Conservation (phyloP, 2,113 vertebrate genomes). For the Tychaedon coryphoeus region DNA sequence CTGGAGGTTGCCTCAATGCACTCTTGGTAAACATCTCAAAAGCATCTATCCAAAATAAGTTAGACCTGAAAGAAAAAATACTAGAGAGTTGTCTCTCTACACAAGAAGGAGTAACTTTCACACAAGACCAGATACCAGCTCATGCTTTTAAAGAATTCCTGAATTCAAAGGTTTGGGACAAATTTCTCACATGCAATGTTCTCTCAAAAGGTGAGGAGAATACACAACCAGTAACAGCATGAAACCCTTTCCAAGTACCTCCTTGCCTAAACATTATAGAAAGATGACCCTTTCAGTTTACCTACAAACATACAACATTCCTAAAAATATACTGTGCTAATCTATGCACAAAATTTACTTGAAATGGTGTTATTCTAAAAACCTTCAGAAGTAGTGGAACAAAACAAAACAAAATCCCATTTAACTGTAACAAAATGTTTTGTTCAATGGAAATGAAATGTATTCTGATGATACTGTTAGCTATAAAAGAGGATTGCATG, state of each 20-base stretch:
- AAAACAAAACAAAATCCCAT: background rate
- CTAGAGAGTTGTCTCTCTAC: background rate
- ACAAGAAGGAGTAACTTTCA: background rate
- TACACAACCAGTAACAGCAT: background rate
- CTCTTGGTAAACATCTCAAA: background rate
- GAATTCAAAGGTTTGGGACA: background rate
- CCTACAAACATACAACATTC: background rate
- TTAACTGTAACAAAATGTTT: background rate
- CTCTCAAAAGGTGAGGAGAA: background rate
- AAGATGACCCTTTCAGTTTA: background rate
- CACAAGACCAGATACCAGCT: fast-evolving
- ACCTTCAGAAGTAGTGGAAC: background rate
- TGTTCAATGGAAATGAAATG: background rate
- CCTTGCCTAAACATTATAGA: background rate
- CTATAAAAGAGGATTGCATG: no score
- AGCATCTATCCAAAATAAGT: background rate
- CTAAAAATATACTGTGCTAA: fast-evolving
- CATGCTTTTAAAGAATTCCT: background rate
- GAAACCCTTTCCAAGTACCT: background rate
- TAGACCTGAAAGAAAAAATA: background rate
- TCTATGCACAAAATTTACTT: background rate
- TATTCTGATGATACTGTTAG: background rate
- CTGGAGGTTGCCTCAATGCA: background rate
- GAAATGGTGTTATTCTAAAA: background rate
- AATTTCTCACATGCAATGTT: background rate